Evolutionary conservation across 1,140 invertebrate species (phyloP).

Genomic region (Scylla paramamosain): DNA sequence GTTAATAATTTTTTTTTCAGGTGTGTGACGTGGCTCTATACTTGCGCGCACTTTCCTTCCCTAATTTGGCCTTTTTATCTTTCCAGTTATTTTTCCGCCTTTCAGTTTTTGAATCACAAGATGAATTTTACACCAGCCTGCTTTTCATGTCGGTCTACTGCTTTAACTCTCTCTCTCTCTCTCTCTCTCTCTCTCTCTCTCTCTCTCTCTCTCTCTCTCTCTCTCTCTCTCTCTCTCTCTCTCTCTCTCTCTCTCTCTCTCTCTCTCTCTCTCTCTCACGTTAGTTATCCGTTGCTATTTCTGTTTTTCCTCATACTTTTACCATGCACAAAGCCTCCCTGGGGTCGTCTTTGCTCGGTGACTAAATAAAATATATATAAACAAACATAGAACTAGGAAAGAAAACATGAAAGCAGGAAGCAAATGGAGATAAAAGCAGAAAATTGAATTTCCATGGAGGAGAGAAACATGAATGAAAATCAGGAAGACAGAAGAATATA

Average conservation of each 20-base stretch:
- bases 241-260: not conserved
- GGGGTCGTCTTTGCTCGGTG: no score
- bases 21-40: not conserved
- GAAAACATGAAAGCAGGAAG: no score
- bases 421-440: no score
- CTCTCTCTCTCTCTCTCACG: not conserved
- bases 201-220: slow-evolving; percentile 5
- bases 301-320: no score
- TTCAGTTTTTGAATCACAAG: not conserved
- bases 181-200: not conserved
- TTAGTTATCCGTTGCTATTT: no score
- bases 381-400: no score
- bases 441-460: no score
- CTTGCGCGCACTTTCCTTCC: not conserved
- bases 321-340: no score
- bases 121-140: not conserved
- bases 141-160: not conserved
- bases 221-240: no score
- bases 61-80: not conserved
- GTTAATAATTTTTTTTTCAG: not conserved
- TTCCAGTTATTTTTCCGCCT: not conserved
- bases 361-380: no score
- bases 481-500: no score
- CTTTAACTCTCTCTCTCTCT: not conserved
- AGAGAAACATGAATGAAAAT: no score